Percentiles rank a stretch among this genome's conserved stretches.
These are phyloP conservation scores for Drosophila testacea DNA, from an alignment of 2,888 invertebrate genomes.

Conservation along the genomic window DNA sequence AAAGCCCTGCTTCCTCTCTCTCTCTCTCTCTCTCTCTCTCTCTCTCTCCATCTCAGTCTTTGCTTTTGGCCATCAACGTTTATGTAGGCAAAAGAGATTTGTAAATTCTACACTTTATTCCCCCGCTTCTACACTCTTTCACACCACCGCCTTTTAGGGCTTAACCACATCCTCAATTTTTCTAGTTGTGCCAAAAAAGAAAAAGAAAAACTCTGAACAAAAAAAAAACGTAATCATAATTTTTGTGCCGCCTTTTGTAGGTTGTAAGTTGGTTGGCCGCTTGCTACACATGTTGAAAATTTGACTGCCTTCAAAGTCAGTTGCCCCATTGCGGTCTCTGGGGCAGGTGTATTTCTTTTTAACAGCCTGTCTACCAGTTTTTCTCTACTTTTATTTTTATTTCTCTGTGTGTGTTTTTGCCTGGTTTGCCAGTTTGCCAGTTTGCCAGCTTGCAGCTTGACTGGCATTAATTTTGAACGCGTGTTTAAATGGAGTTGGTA, in stretches of 20 bases:
- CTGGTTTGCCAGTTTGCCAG: slow-evolving; percentile 19
- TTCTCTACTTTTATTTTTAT: slow-evolving; percentile 25
- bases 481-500: slow-evolving; percentile 53
- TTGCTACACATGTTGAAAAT: slow-evolving; percentile 66
- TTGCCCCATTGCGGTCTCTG: slow-evolving; percentile 50
- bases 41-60: background rate
- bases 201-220: slow-evolving; percentile 19
- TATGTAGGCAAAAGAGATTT: slow-evolving; percentile 72
- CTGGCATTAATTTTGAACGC: slow-evolving; percentile 62
- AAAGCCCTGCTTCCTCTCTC: slow-evolving; percentile 15
- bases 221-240: slow-evolving; percentile 58
- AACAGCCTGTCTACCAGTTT: slow-evolving; percentile 40
- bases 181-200: slow-evolving; percentile 65
- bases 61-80: slow-evolving; percentile 28
- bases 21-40: background rate
- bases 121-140: background rate
- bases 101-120: slow-evolving; percentile 50
- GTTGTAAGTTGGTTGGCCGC: slow-evolving; percentile 30
- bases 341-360: slow-evolving; percentile 65
- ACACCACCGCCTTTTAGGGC: slow-evolving; percentile 5
- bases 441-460: slow-evolving; percentile 65
- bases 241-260: slow-evolving; percentile 55
- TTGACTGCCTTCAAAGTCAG: slow-evolving; percentile 48
- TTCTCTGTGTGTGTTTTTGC: slow-evolving; percentile 3
- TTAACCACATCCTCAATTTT: slow-evolving; percentile 78